Percentiles rank a stretch among this genome's conserved stretches.
These are phyloP conservation scores for Arion vulgaris DNA, from an alignment of 1,140 invertebrate genomes.

Conservation along the genomic window DNA sequence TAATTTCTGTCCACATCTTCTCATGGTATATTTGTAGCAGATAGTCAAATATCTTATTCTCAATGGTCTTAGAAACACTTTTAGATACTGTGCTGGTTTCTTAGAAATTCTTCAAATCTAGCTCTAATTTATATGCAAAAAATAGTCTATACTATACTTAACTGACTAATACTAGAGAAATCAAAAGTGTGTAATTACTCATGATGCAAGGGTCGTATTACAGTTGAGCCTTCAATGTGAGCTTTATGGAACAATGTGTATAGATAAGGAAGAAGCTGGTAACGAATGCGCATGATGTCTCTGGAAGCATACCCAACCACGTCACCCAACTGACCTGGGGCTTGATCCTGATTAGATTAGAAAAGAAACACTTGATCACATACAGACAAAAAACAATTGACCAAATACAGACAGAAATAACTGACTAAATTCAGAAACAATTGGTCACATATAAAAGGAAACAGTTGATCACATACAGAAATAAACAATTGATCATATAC, in stretches of 20 bases:
- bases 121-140: no score
- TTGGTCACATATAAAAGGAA: not conserved
- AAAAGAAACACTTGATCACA: slow-evolving; percentile 3
- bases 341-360: slow-evolving; percentile 54
- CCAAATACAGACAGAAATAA: not conserved
- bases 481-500: no score
- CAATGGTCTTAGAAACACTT: no score
- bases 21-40: no score
- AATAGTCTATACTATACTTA: no score
- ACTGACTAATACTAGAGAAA: no score
- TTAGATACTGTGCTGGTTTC: no score
- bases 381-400: not conserved
- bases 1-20: no score
- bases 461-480: not conserved
- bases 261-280: slow-evolving; percentile 68
- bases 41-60: no score
- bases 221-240: slow-evolving; percentile 60
- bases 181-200: slow-evolving; percentile 54
- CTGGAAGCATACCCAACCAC: slow-evolving; percentile 59
- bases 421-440: not conserved
- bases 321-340: slow-evolving; percentile 60
- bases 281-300: slow-evolving; percentile 63
- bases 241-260: slow-evolving; percentile 68
- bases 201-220: slow-evolving; percentile 66
- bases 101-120: no score